Evolutionary conservation across 2,797 vertebrate genomes (phyloP), one percentile per base, ranked within the genome.

Genomic region (Paguma larvata): DNA sequence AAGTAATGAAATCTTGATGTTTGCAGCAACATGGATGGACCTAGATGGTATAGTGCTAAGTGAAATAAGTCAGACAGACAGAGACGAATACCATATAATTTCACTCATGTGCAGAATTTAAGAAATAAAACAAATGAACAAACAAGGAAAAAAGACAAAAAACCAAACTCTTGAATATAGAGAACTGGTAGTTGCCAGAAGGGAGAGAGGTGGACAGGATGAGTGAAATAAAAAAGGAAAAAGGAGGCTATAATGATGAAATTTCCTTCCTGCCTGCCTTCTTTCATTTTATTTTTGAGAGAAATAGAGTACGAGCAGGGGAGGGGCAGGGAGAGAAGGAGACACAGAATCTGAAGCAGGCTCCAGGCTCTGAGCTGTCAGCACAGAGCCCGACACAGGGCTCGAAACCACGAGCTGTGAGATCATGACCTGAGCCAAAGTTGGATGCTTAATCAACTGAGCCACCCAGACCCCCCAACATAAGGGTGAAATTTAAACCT

Each of bases 211-310:
- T 75, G 8, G 73, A 48, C 73, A 48, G 44, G 44, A 73, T 75
- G 44, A 75, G 73, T 48, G 27, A 75, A 75, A 48, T 75, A 73
- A 73, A 73, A 95, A 96, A 95, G 70, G 48, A 78, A 93, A 72
- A 75, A 75, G 79, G 72, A 89, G 41, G 62, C 14, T n/a, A 48
- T 73, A 65, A 82, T 25, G 59, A 51, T 62, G 8, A 67, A 86
- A 96, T n/a, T 78, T 44, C 38, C 38, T 38, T 38, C 38, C 38
- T 38, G 38, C 38, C 38, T 38, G 38, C 2, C 38, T 38, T 38
- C 38, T 38, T 38, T 38, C 38, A 38, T 38, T 38, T 38, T 38
- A 38, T 38, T 38, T 38, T 38, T 38, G 38, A 38, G 38, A 38
- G 38, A 38, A 38, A 38, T 38, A 38, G 38, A 38, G 38, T 38